phyloP scores from a whole-genome alignment of 2,113 vertebrate species.

The Argyrosomus japonicus region DNA sequence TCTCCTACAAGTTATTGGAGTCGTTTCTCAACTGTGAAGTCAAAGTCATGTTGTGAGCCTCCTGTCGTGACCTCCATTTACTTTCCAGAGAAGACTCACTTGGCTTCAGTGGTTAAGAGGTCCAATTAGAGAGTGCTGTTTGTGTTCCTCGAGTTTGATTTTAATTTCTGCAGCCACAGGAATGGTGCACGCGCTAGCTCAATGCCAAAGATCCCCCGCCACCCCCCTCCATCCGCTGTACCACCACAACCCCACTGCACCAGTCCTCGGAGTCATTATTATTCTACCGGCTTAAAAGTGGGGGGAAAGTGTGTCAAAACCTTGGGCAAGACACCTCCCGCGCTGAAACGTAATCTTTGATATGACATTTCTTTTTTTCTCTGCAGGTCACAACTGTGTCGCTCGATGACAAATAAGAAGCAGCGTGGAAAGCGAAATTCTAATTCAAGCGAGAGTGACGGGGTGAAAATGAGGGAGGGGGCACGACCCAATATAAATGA shows the following conservation, averaged over 20 bases:
- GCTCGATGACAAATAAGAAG: constrained; percentile 65
- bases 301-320: constrained; percentile 67
- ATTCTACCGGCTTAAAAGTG: constrained; percentile 64
- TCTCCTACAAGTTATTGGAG: constrained; percentile 77
- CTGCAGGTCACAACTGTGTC: constrained; percentile 60
- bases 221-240: not conserved
- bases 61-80: constrained; percentile 82
- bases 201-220: constrained; percentile 14
- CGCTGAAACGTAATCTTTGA: constrained; percentile 52
- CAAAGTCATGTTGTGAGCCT: constrained; percentile 73
- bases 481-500: constrained; percentile 78
- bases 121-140: constrained; percentile 80
- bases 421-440: constrained; percentile 43
- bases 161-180: constrained; percentile 71
- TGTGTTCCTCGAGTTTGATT: constrained; percentile 72
- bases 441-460: constrained; percentile 71
- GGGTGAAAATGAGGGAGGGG: constrained; percentile 58
- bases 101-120: constrained; percentile 76
- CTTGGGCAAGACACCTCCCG: constrained; percentile 44
- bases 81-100: constrained; percentile 75
- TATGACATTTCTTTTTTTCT: constrained; percentile 38
- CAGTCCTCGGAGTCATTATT: constrained; percentile 75
- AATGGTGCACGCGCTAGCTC: constrained; percentile 24
- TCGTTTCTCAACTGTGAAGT: constrained; percentile 80
- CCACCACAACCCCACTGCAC: constrained; percentile 16